These are phyloP conservation scores for Luperina testacea DNA, from an alignment of 2,888 invertebrate genomes.

Conservation along the genomic window DNA sequence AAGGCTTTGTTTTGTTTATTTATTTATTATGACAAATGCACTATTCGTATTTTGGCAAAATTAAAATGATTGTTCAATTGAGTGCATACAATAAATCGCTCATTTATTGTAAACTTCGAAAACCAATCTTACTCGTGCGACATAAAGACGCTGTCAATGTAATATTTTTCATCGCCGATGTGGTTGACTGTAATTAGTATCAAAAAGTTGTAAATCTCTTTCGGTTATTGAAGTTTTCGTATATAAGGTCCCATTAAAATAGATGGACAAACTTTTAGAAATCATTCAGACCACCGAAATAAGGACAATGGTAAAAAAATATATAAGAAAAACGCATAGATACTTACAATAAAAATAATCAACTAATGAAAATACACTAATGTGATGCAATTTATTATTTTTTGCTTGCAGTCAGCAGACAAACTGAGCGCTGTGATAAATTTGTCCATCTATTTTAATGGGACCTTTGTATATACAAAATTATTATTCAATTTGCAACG, in stretches of 20 bases:
- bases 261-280: too few relatives aligned
- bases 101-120: not conserved
- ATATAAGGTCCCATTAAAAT: not conserved
- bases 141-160: too few relatives aligned
- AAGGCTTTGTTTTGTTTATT: too few relatives aligned
- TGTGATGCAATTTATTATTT: too few relatives aligned
- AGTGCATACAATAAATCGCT: not conserved
- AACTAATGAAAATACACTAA: too few relatives aligned
- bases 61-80: not conserved
- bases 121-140: not conserved
- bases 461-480: not conserved
- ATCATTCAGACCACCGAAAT: too few relatives aligned
- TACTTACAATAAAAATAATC: too few relatives aligned
- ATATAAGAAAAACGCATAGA: too few relatives aligned
- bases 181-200: not conserved
- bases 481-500: not conserved
- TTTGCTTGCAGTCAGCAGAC: too few relatives aligned
- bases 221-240: not conserved
- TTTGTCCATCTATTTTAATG: too few relatives aligned
- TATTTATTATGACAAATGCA: not conserved
- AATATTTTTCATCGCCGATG: not conserved
- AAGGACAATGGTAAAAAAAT: too few relatives aligned
- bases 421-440: too few relatives aligned
- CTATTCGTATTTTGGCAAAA: not conserved
- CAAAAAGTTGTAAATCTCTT: not conserved